Base-by-base conservation (phyloP, 2,113 vertebrate species). In the Hemicordylus capensis region DNA sequence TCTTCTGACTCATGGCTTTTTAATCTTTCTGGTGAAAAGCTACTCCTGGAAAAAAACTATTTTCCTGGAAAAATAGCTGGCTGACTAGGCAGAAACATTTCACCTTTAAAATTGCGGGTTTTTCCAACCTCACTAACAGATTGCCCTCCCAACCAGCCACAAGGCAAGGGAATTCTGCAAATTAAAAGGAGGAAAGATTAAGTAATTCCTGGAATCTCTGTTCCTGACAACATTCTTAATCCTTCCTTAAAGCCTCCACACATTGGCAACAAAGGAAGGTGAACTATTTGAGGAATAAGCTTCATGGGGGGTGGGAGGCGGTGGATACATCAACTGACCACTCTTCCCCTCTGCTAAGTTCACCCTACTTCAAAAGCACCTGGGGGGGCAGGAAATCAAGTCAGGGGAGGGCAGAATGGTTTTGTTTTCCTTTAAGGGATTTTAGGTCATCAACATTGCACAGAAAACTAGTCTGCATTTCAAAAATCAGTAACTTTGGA, bases 191-290 rank as follows among this genome's bases (percentile, higher is more conserved):
- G 74, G 66, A 4, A 24, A 58, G 28, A 67, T 0, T 6, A 11
- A 92, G 66, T 72, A 79, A 91, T 86, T 89, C 80, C 66, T 81
- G 81, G 89, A 88, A 91, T 91, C 83, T 87, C 85, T 89, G 20
- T 64, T 81, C 86, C 59, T 46, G 58, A 85, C 46, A 51, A 77
- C 85, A 85, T 76, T 88, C 81, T 85, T 85, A 83, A 73, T 80
- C 81, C 81, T 82, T 46, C 51, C 82, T n/a, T 73, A 81, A 86
- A 66, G 72, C 81, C 84, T 14, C 78, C 73, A 83, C 58, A 77
- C 24, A 61, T 37, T n/a, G 39, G 87, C 5, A n/a, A 22, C 64
- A 92, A 88, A 86, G 80, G 17, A 56, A 91, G 87, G 76, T 81
- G 17, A 87, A 79, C 44, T 76, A 87, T 73, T 75, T 46, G 4